Conservation (phyloP, 1,140 invertebrate genomes). For the Galleria mellonella region DNA sequence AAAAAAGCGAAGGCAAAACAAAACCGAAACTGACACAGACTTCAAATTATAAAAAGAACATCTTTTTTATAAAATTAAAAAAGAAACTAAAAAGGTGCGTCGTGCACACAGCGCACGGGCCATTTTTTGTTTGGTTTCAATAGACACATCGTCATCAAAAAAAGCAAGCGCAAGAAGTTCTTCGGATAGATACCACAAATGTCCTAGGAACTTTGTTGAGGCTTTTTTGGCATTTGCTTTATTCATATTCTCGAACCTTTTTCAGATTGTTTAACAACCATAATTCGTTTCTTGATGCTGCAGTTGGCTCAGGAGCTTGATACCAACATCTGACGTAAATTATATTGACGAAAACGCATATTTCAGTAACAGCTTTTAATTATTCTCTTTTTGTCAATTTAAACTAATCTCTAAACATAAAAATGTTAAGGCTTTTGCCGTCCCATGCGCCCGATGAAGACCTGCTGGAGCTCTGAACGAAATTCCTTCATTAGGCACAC, state of each 20-base stretch:
- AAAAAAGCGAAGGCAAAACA: too few species aligned
- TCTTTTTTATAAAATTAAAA: too few species aligned
- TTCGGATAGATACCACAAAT: slow-evolving; percentile 33
- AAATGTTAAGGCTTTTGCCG: slow-evolving; percentile 28
- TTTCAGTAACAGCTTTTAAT: slow-evolving; percentile 20
- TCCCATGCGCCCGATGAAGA: too few species aligned
- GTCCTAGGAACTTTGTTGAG: slow-evolving; percentile 24
- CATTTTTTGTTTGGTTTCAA: slow-evolving; percentile 22
- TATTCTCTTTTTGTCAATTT: slow-evolving; percentile 24
- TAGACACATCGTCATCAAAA: slow-evolving; percentile 33
- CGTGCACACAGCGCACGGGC: too few species aligned
- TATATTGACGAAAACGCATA: slow-evolving; percentile 28
- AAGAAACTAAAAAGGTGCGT: too few species aligned
- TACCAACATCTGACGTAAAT: slow-evolving; percentile 34
- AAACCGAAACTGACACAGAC: too few species aligned
- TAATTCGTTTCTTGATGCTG: slow-evolving; percentile 28
- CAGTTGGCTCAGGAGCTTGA: slow-evolving; percentile 14
- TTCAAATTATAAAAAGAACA: too few species aligned
- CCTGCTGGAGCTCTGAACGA: too few species aligned
- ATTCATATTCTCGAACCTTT: slow-evolving; percentile 21
- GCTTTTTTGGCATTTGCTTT: slow-evolving; percentile 18
- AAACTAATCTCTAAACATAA: slow-evolving; percentile 2
- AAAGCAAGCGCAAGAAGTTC: slow-evolving; percentile 29
- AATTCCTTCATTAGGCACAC: too few species aligned
- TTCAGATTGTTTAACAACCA: slow-evolving; percentile 27